Evolutionary conservation across 2,888 invertebrate genomes (phyloP).

Genomic region (Hydroisotoma schaefferi): DNA sequence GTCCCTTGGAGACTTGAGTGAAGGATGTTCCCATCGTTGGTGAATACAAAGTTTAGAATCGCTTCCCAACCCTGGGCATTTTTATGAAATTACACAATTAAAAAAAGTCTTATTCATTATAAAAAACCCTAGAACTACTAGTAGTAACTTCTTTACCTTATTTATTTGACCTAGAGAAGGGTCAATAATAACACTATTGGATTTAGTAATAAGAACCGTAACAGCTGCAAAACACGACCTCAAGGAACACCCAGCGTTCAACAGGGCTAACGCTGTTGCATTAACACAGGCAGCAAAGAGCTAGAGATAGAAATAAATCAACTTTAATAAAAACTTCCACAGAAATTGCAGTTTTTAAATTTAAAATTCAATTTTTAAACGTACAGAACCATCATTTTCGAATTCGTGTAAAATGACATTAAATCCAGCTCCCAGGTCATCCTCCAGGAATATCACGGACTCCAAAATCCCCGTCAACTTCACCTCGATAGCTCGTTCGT

Average conservation of each 20-base stretch:
- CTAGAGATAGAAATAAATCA: conserved; percentile 19
- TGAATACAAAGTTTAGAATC: conserved; percentile 24
- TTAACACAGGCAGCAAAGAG: conserved; percentile 32
- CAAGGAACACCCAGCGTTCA: conserved; percentile 41
- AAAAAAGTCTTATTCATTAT: conserved; percentile 4
- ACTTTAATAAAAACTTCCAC: conserved; percentile 13
- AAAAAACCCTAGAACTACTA: neutral
- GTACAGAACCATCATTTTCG: conserved; percentile 45
- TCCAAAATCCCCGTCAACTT: conserved; percentile 37
- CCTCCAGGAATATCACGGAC: conserved; percentile 37
- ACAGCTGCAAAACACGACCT: conserved; percentile 34
- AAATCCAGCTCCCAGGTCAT: conserved; percentile 40
- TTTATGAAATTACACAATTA: neutral
- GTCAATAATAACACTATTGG: conserved; percentile 33
- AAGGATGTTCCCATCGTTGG: conserved; percentile 20
- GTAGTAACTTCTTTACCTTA: conserved; percentile 11
- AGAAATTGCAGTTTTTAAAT: conserved; percentile 1
- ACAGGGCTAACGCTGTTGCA: conserved; percentile 27
- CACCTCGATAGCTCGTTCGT: conserved; percentile 40
- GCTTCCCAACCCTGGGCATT: conserved; percentile 11
- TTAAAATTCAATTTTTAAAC: conserved; percentile 13
- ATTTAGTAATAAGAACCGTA: conserved; percentile 22
- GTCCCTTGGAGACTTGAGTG: conserved; percentile 19
- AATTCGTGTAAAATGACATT: conserved; percentile 44
- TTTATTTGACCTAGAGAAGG: conserved; percentile 35